Base-by-base conservation (phyloP, 2,888 invertebrate species). In the Ectropis crepuscularia region DNA sequence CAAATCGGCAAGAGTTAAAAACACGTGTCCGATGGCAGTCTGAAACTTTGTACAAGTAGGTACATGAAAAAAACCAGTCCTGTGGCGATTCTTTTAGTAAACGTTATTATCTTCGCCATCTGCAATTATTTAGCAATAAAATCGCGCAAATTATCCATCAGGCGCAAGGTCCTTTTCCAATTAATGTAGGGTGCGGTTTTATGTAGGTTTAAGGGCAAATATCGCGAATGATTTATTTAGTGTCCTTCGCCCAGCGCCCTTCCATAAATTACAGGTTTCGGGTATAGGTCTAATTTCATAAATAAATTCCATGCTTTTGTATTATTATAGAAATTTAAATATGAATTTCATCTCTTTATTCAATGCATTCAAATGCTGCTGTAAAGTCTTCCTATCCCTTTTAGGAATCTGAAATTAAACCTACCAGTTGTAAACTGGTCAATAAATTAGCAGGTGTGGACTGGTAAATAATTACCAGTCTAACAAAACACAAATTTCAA, bases 191-290 rank as follows among this genome's bases (percentile, higher is more conserved):
- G 63, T 69, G 71, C 71, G 68, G 67, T 60, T 65, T 68, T 69
- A 65, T 66, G 65, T 68, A 55, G 65, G 67, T 67, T 68, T 70
- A 74, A 68, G 69, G 65, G 63, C 72, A 74, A 76, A 76, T 77
- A 81, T 76, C 65, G 69, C 70, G 61, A 71, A 79, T 80, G 77
- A 81, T 80, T 80, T 81, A 80, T 76, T 73, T 68, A 77, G 71
- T 75, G 75, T 73, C 79, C 75, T 73, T 72, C 60, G 70, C 61
- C 51, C 60, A 57, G 39, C 69, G 69, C 71, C 70, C 73, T 78
- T 77, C 69, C 75, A 78, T 80, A 81, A 81, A 81, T 82, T 78
- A 78, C 59, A 72, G 69, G 75, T 69, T 78, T 75, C 65, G 72
- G 73, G 68, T 69, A 57, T 64, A 70, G 74, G 75, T 74, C 71